phyloP scores from a whole-genome alignment of 2,797 vertebrate species.

The Paedocypris micromegethes region DNA sequence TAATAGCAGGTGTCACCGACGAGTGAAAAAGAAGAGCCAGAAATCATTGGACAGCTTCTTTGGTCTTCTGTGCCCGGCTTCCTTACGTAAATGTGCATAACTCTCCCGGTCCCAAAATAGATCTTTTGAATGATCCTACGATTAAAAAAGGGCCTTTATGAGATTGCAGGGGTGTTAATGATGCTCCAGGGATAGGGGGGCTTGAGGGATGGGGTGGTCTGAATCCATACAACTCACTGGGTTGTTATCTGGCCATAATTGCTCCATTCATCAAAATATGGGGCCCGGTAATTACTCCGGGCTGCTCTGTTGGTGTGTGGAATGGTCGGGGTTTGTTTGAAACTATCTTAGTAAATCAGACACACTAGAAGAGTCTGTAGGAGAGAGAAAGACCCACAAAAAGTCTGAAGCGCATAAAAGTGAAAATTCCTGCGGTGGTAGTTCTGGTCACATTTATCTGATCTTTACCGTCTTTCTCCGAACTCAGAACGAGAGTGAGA shows the following conservation, averaged over 20 bases:
- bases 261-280: constrained; percentile 67
- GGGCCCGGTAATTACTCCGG: constrained; percentile 64
- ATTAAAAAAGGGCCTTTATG: constrained; percentile 53
- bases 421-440: constrained; percentile 29
- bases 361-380: constrained; percentile 38
- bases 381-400: constrained; percentile 11
- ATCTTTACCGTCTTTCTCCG: too few relatives aligned
- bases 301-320: constrained; percentile 38
- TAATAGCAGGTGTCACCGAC: constrained; percentile 38
- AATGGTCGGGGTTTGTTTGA: constrained; percentile 37
- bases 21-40: constrained; percentile 7
- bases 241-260: constrained; percentile 63
- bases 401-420: constrained; percentile 31
- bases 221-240: constrained; percentile 52
- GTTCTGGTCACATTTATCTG: constrained; percentile 4
- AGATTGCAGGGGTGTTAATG: constrained; percentile 57
- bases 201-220: constrained; percentile 23
- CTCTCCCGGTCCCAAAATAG: constrained; percentile 61
- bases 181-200: constrained; percentile 29
- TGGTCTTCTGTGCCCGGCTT: constrained; percentile 36
- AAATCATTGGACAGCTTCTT: constrained; percentile 23
- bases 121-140: constrained; percentile 49
- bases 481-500: neutral
- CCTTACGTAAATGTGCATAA: constrained; percentile 59
- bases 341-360: constrained; percentile 38